Conservation (phyloP, 2,113 vertebrate genomes). For the Prochilodus magdalenae region DNA sequence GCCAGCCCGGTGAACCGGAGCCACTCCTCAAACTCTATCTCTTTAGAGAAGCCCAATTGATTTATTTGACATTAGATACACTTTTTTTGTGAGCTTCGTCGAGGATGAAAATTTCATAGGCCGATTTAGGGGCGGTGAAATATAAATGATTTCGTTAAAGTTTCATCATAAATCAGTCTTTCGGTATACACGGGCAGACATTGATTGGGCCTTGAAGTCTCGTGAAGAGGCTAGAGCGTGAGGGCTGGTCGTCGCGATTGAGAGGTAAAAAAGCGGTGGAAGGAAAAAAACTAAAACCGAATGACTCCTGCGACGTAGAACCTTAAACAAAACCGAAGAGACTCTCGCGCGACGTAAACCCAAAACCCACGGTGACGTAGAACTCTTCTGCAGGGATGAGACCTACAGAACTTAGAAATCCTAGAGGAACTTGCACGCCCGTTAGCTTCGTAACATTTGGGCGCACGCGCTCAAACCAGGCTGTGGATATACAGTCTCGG, state of each 20-base stretch:
- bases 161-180: conserved; percentile 91
- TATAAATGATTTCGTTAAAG: conserved; percentile 93
- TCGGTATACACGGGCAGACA: conserved; percentile 82
- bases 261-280: conserved; percentile 42
- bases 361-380: no score
- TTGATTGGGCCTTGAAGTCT: conserved; percentile 82
- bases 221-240: conserved; percentile 67
- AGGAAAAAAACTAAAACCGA: conserved; percentile 59
- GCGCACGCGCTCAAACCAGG: not conserved
- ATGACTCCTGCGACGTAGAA: conserved; percentile 63
- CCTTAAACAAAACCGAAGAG: conserved; percentile 28
- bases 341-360: conserved; percentile 61
- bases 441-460: no score
- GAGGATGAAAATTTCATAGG: conserved; percentile 89
- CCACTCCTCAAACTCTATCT: conserved; percentile 68
- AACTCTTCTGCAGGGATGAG: no score
- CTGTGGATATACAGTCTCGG: no score
- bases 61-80: conserved; percentile 78
- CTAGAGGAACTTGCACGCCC: not conserved
- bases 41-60: conserved; percentile 60
- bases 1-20: conserved; percentile 55
- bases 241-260: conserved; percentile 67
- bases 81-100: conserved; percentile 80
- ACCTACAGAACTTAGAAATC: not conserved
- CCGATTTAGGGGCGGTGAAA: conserved; percentile 91